A percentile compares a stretch with the other conserved stretches of the same genome.
phyloP scores from a whole-genome alignment of 2,797 vertebrate species.

The Danio aesculapii region DNA sequence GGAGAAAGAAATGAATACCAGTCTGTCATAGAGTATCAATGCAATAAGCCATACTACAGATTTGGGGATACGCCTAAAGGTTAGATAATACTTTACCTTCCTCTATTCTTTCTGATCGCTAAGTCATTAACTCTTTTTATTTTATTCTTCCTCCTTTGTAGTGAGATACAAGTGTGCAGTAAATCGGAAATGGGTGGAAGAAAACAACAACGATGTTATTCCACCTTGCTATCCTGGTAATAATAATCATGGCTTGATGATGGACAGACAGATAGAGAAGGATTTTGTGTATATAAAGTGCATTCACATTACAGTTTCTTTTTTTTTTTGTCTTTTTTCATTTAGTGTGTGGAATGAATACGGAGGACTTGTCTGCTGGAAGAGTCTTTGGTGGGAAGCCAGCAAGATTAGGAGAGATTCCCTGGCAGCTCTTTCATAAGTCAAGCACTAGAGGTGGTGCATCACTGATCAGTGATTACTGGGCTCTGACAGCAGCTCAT shows the following conservation, averaged over 20 bases:
- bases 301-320: neutral
- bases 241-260: conserved; percentile 1
- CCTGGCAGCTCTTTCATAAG: conserved; percentile 73
- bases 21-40: conserved; percentile 75
- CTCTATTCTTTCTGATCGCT: neutral
- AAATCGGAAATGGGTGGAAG: conserved; percentile 53
- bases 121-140: neutral
- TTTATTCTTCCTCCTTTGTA: neutral
- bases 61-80: conserved; percentile 13
- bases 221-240: conserved; percentile 62
- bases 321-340: neutral
- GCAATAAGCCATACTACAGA: conserved; percentile 75
- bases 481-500: conserved; percentile 79
- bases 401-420: conserved; percentile 62
- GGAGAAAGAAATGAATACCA: conserved; percentile 73
- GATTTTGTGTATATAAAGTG: neutral
- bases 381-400: conserved; percentile 67
- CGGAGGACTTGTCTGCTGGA: neutral
- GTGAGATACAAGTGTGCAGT: conserved; percentile 43
- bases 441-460: conserved; percentile 41
- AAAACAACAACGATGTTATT: conserved; percentile 30
- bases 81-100: conserved; percentile 22
- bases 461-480: conserved; percentile 73
- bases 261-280: neutral
- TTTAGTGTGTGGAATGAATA: conserved; percentile 77